A percentile compares a stretch with the other conserved stretches of the same genome.
These are phyloP conservation scores for Falco peregrinus DNA, from an alignment of 2,797 vertebrate species.

Conservation along the genomic window DNA sequence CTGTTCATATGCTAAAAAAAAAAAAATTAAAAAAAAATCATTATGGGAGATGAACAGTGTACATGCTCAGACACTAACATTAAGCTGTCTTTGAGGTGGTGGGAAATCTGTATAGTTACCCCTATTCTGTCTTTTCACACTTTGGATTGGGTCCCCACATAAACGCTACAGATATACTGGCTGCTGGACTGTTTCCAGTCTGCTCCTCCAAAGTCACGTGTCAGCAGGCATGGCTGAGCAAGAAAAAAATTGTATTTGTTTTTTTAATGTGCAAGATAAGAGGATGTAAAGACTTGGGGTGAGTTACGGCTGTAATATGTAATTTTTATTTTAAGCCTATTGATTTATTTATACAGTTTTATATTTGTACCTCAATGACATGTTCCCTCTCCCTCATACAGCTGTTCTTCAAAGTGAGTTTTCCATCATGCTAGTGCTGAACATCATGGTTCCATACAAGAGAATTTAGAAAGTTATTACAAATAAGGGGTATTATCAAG, in stretches of 20 bases:
- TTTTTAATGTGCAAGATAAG: neutral
- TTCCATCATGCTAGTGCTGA: neutral
- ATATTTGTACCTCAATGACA: neutral
- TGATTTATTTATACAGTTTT: neutral
- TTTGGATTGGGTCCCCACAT: neutral
- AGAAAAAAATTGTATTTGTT: neutral
- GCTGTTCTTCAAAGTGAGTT: neutral
- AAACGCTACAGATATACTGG: too few relatives aligned
- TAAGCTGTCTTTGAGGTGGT: neutral
- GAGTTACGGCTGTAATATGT: neutral
- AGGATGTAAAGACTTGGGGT: neutral
- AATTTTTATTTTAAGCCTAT: neutral
- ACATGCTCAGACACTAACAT: neutral
- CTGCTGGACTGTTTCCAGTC: neutral
- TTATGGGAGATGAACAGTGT: neutral
- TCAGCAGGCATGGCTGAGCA: neutral
- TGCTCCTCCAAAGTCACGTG: neutral
- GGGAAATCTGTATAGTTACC: too few relatives aligned
- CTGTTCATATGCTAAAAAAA: neutral
- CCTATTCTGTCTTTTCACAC: neutral
- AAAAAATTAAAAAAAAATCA: too few relatives aligned
- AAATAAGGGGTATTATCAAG: neutral
- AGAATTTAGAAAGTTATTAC: neutral
- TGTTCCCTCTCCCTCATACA: neutral
- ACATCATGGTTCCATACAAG: neutral